A percentile compares a stretch with the other conserved stretches of the same genome.
Evolutionary conservation across 2,113 vertebrate species (phyloP).

Genomic region (Zapus hudsonius): DNA sequence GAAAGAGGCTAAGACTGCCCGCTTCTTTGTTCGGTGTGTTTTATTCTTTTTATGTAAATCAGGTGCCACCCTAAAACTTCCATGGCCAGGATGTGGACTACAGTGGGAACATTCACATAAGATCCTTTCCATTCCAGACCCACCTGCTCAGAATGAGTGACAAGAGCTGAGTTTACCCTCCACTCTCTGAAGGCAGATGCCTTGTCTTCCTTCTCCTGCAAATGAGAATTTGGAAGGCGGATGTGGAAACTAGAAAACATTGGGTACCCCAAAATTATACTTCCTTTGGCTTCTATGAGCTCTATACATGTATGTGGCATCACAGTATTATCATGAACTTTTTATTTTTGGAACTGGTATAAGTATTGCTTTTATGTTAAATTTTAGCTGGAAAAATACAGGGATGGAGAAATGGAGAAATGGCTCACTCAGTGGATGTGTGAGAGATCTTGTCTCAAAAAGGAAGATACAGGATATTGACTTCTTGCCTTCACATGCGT

Average conservation of each 20-base stretch:
- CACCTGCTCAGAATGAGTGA: not conserved
- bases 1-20: not conserved
- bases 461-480: too few relatives aligned
- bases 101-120: not conserved
- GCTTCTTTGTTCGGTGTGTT: not conserved
- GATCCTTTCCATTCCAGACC: not conserved
- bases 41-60: not conserved
- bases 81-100: not conserved
- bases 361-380: not conserved
- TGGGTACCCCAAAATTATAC: not conserved
- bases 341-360: not conserved
- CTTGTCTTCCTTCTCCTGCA: not conserved
- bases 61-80: not conserved
- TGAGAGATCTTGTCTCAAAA: too few relatives aligned
- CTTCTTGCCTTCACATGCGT: too few relatives aligned
- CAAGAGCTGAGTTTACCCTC: not conserved
- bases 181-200: not conserved
- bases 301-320: not conserved
- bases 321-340: not conserved
- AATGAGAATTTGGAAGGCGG: not conserved
- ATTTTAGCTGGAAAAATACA: slow-evolving; percentile 8
- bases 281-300: not conserved
- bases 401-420: not conserved
- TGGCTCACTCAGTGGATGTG: not conserved
- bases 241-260: not conserved